Base-by-base conservation (phyloP, 92 coral and sea anemone genomes). In the Pocillopora grandis region DNA sequence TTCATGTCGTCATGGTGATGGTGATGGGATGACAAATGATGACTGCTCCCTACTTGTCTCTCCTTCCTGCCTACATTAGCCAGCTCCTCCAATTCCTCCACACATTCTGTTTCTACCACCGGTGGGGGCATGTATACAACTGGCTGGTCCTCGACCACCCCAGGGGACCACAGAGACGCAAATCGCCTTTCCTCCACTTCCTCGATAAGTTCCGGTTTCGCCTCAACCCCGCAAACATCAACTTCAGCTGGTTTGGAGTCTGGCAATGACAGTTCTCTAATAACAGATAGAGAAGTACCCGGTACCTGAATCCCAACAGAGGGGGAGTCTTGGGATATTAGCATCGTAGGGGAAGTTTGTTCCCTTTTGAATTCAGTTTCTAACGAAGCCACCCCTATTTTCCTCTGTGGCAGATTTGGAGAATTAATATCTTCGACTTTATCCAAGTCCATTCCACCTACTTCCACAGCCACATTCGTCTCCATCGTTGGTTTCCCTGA, bases 101-200 rank as follows among this genome's bases (percentile, higher is more conserved):
- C 92, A 64, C 90, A 81, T 6, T 86, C 92, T 2, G 82, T 77
- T 84, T 84, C 88, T 11, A 77, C 88, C 62, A 84, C 81, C 31
- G 88, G 88, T 55, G 92, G 90, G 36, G 92, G 92, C 68, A 84
- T 86, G 66, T 86, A 90, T 3, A 90, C 92, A 57, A 90, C 72
- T 1, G 92, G 92, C 78, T 71, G 90, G 20, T 90, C 92, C 23
- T 86, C 89, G 9, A 76, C 84, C 19, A 82, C 59, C 35, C 84
- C 87, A 15, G 81, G 88, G 13, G 92, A 82, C 92, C 92, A 90
- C n/a, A 89, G 92, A 35, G 71, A 59, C 55, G 65, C 86, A 31
- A 83, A 65, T 59, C 85, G 12, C 55, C 76, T 77, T 20, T 83
- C 86, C 23, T 33, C 71, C 0, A 63, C 66, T 1, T 83, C 86